Evolutionary conservation across 2,888 invertebrate species (phyloP), one percentile per base, ranked within the genome.

Genomic region (Athetis lepigone): DNA sequence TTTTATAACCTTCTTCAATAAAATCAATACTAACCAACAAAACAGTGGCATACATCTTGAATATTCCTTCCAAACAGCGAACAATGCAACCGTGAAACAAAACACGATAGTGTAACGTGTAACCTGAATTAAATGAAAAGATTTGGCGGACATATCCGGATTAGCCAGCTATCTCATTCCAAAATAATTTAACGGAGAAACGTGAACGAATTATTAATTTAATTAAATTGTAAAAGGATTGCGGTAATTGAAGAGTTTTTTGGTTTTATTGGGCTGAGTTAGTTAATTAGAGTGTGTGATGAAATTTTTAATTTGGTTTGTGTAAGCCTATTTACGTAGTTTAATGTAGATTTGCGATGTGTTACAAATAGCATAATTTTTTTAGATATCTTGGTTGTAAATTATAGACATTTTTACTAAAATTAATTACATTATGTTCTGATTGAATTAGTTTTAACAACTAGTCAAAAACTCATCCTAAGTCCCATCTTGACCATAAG

Each of bases 91-190:
- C 50, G 70, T 76, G 65, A 67, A 79, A 70, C 70, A 72, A 75
- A 83, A 77, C 72, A 69, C 70, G 79, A 74, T 79, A 70, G 76
- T 65, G 46, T 40, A 52, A n/a, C 21, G 52, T n/a, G n/a, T 75
- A 79, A 39, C 79, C 86, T 75, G 75, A 85, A 88, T 86, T 86
- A 88, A 78, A 89, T 88, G 80, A 86, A 88, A 82, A 88, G 91
- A 87, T 88, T 88, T 85, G 73, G 85, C 81, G 81, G 80, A 82
- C 76, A 78, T 77, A 80, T 80, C 62, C 79, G 80, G 78, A 80
- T 88, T 86, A 90, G 83, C 87, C 79, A 47, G 49, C 78, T 75
- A 82, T 85, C 80, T 71, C 57, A 65, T 67, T 58, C 47, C 74
- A 73, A 83, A 82, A 80, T 84, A 84, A 85, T 87, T 82, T 79